Evolutionary conservation across 1,140 invertebrate species (phyloP), one percentile per base, ranked within the genome.

Genomic region (Ptiloglossa arizonensis): DNA sequence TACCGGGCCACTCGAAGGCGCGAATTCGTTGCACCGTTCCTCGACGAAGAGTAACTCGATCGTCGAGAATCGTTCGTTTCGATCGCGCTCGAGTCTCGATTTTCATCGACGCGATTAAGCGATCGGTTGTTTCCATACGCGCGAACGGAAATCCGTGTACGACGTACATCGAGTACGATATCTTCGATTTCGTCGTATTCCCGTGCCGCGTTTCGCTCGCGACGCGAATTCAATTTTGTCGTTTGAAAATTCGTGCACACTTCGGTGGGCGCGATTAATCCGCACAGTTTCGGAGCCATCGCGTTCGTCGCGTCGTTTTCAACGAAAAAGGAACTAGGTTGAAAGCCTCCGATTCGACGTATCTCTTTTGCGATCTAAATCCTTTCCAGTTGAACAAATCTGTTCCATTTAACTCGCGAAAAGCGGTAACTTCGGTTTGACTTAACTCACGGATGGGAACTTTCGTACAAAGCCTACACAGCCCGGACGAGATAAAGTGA

Each of bases 391-490:
- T 17, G 48, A 74, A 54, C 71, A 52, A 60, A 74, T 66, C 52
- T 74, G 71, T 74, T 66, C 71, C 71, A 66, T 74, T 74, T 74
- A 52, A 66, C 60, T 66, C 48, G 71, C 19, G 60, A 54, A 44
- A 66, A 66, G 71, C 46, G 41, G 59, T 54, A 52, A 74, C 60
- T 74, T 74, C 35, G 5, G 62, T 66, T 66, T 50, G 71, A 74
- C 57, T 74, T 66, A 74, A 74, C 71, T 66, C 32, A 32, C 71
- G n/a, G 52, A 75, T 59, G 38, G 41, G 50, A 48, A 24, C 27
- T 56, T 41, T n/a, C 52, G 35, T 67, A 38, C 38, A 35, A 75
- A 67, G 46, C 63, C 35, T 17, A 62, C 41, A 24, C n/a, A 27
- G 6, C 60, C 13, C 19, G n/a, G 22, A 24, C 24, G 46, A 41